Conservation (phyloP, 2,888 invertebrate species). For the Lasioglossum vierecki region DNA sequence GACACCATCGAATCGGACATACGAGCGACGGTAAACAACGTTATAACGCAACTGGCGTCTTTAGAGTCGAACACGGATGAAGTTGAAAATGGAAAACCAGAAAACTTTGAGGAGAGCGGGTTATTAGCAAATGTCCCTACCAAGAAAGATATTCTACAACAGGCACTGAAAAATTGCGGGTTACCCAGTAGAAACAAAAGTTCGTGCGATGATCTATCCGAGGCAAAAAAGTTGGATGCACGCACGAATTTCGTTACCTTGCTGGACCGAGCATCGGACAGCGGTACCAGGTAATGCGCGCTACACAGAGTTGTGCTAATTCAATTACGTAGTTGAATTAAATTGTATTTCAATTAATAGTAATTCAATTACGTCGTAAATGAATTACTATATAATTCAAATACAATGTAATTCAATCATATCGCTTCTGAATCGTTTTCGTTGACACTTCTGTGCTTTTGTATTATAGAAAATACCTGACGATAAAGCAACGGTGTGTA, state of each 20-base stretch:
- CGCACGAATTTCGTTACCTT: slow-evolving; percentile 78
- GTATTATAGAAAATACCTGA: slow-evolving; percentile 80
- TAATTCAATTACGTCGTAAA: too few relatives aligned
- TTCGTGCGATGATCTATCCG: slow-evolving; percentile 25
- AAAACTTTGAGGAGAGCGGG: background rate
- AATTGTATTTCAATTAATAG: too few relatives aligned
- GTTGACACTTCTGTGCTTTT: background rate
- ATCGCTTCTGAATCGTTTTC: background rate
- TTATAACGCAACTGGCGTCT: slow-evolving; percentile 76
- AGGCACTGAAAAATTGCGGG: slow-evolving; percentile 84
- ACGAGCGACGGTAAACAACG: slow-evolving; percentile 77
- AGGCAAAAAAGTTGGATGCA: slow-evolving; percentile 63
- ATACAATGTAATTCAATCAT: too few relatives aligned
- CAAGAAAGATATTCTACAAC: slow-evolving; percentile 84
- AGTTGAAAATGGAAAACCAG: slow-evolving; percentile 29
- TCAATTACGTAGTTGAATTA: too few relatives aligned
- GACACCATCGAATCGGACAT: slow-evolving; percentile 75
- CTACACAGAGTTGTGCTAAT: too few relatives aligned
- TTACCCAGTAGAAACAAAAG: slow-evolving; percentile 73
- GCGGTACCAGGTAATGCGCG: slow-evolving; percentile 72
- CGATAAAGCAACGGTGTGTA: slow-evolving; percentile 86
- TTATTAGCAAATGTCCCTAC: slow-evolving; percentile 15
- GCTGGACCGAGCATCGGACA: slow-evolving; percentile 75
- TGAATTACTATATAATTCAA: too few relatives aligned
- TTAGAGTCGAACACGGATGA: slow-evolving; percentile 71